These are phyloP conservation scores for Eupeodes corollae DNA, from an alignment of 1,140 invertebrate genomes.

Conservation along the genomic window DNA sequence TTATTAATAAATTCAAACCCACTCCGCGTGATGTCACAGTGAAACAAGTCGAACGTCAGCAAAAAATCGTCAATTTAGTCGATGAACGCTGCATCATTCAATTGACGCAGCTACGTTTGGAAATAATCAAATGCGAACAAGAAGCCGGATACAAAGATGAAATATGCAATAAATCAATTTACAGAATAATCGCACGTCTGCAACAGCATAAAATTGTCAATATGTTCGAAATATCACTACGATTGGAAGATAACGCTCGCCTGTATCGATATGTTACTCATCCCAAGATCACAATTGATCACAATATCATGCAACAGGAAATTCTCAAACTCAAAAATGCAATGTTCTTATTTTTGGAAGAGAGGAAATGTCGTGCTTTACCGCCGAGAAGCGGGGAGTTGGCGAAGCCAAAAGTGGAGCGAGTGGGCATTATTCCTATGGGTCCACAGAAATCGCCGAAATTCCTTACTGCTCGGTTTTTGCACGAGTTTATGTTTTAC, in stretches of 20 bases:
- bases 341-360: slow-evolving; percentile 16
- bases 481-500: slow-evolving; percentile 62
- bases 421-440: background rate
- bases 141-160: slow-evolving; percentile 11
- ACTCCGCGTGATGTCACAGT: too few species aligned
- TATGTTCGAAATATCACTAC: slow-evolving; percentile 18
- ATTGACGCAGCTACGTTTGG: slow-evolving; percentile 3
- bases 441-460: slow-evolving; percentile 43
- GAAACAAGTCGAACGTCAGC: too few species aligned
- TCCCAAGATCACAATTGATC: slow-evolving; percentile 22
- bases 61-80: slow-evolving; percentile 5
- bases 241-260: slow-evolving; percentile 15
- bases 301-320: slow-evolving; percentile 16
- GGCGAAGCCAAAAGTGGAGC: slow-evolving; percentile 1
- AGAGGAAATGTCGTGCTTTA: slow-evolving; percentile 8
- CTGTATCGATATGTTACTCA: slow-evolving; percentile 23
- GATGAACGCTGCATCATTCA: slow-evolving; percentile 17
- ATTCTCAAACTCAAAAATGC: slow-evolving; percentile 24
- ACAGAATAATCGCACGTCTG: slow-evolving; percentile 18
- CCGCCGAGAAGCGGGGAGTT: background rate
- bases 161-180: slow-evolving; percentile 23
- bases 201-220: slow-evolving; percentile 12
- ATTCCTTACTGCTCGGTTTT: slow-evolving; percentile 50
- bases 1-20: too few species aligned
- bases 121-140: slow-evolving; percentile 12